Percentiles rank a stretch among this genome's conserved stretches.
Conservation (phyloP, 35 echinoderm and acorn worm genomes). For the Lytechinus variegatus region DNA sequence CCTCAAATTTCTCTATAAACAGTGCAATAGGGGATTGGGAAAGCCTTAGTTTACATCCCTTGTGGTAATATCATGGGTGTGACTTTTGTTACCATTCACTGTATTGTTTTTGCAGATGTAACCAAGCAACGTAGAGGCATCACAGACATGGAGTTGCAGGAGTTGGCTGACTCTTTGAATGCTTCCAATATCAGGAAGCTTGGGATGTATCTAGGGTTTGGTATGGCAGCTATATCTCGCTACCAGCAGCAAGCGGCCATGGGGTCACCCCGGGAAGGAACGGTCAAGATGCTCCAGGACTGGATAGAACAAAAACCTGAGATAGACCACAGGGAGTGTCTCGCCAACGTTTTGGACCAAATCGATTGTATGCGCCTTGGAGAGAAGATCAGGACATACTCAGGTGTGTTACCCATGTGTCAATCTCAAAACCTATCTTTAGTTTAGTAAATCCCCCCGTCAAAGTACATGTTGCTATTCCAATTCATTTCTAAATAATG, state of each 20-base stretch:
- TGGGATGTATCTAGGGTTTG: conserved; percentile 9
- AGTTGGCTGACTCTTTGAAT: neutral
- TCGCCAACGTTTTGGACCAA: neutral
- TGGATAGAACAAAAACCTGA: neutral
- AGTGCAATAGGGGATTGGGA: no score
- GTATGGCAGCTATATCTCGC: neutral
- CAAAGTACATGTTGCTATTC: no score
- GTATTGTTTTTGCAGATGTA: neutral
- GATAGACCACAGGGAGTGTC: neutral
- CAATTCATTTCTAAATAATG: no score
- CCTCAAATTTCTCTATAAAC: no score
- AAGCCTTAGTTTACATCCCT: no score
- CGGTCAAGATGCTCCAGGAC: neutral
- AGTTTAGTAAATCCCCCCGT: no score
- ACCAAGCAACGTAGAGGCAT: neutral
- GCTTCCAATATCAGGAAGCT: neutral
- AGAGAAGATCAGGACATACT: neutral
- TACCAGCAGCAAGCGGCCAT: neutral
- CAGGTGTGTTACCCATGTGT: neutral
- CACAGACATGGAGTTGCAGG: neutral
- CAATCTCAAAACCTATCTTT: no score
- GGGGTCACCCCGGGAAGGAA: conserved; percentile 15
- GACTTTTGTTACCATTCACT: no score
- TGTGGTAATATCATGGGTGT: no score
- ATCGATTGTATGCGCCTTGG: neutral